Conservation (phyloP, 1,140 invertebrate genomes). For the Drosophila tropicalis region DNA sequence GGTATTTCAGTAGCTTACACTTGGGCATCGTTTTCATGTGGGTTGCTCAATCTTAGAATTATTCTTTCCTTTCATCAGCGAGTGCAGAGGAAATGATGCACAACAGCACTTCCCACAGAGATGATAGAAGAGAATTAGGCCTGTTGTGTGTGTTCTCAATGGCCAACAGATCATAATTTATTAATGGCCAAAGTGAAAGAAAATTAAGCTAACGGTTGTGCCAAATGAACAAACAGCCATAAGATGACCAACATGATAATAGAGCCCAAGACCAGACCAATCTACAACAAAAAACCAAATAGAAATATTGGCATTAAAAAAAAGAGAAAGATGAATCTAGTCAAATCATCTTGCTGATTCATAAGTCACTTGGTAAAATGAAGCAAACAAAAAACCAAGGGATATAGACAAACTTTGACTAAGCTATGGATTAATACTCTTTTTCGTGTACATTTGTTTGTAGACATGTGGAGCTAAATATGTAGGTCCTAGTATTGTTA, state of each 20-base stretch:
- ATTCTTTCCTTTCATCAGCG: neutral
- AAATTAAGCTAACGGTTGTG: conserved; percentile 68
- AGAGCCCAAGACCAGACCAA: neutral
- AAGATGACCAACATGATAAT: conserved; percentile 66
- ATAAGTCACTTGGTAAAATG: conserved; percentile 14
- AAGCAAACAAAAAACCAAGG: neutral
- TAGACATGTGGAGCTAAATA: no score
- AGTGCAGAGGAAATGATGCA: neutral
- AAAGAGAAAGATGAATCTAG: conserved; percentile 39
- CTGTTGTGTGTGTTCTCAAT: conserved; percentile 48
- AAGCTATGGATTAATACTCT: neutral
- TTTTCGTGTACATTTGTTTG: no score
- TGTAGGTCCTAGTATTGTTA: no score
- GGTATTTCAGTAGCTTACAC: neutral
- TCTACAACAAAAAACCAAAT: conserved; percentile 17
- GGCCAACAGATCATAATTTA: conserved; percentile 70
- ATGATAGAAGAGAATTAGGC: conserved; percentile 6
- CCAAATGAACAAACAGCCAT: conserved; percentile 57
- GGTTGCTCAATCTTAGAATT: neutral
- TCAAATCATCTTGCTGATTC: conserved; percentile 12
- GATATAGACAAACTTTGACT: neutral
- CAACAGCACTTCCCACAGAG: neutral
- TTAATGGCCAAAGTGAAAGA: conserved; percentile 61
- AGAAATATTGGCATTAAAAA: conserved; percentile 5
- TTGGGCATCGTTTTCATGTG: neutral